Evolutionary conservation across 2,888 invertebrate genomes (phyloP).

Genomic region (Tanaodytes sp.): DNA sequence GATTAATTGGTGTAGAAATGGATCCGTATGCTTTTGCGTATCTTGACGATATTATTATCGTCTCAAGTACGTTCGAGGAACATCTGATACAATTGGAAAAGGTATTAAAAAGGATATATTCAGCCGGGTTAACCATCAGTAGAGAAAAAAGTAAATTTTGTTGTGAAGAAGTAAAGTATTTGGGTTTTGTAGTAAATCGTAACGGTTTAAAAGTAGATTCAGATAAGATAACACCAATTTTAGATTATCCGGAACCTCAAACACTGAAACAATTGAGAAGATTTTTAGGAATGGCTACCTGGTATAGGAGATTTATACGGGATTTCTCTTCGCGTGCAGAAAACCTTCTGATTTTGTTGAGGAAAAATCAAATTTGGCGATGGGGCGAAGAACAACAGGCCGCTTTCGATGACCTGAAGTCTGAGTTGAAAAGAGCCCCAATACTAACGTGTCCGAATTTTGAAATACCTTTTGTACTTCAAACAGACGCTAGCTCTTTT

Average conservation of each 20-base stretch:
- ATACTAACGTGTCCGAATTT: neutral
- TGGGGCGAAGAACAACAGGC: neutral
- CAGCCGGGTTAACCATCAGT: too few relatives aligned
- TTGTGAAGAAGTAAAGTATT: conserved; percentile 47
- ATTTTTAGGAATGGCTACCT: conserved; percentile 61
- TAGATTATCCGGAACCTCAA: conserved; percentile 51
- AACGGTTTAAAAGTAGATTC: neutral
- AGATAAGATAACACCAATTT: conserved; percentile 14
- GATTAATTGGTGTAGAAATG: conserved; percentile 47
- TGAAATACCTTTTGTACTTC: neutral
- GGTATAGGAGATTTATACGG: conserved; percentile 56
- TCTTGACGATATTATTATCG: conserved; percentile 40
- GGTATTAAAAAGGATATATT: too few relatives aligned
- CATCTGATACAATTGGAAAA: conserved; percentile 21
- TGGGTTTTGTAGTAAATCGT: conserved; percentile 55
- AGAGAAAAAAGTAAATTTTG: conserved; percentile 40
- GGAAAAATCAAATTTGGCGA: neutral
- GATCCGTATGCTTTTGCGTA: conserved; percentile 33
- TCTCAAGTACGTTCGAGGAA: conserved; percentile 39
- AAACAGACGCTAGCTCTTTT: neutral
- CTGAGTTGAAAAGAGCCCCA: neutral
- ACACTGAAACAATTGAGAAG: conserved; percentile 51
- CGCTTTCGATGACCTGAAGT: neutral
- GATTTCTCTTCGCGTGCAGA: conserved; percentile 8
- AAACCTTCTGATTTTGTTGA: neutral